Evolutionary conservation across 1,140 invertebrate genomes (phyloP), one percentile per base, ranked within the genome.

Genomic region (Pantala flavescens): DNA sequence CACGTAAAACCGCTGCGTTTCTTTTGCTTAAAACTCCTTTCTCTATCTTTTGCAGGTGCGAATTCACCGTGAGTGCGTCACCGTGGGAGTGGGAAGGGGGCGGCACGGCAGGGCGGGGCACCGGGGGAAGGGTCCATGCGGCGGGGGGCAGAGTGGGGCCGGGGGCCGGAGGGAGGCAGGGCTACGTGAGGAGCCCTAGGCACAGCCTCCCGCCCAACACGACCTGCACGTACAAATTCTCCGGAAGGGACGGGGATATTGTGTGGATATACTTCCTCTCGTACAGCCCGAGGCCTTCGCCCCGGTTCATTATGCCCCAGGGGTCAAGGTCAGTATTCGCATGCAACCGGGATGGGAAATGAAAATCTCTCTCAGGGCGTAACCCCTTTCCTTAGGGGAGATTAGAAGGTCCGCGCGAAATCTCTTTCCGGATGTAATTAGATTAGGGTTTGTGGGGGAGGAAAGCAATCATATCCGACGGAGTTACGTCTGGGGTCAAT

Each of bases 261-360:
- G 88, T 96, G 23, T 96, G 94, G 93, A 85, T 95, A 55, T 94
- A 93, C 80, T 95, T 95, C 80, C 87, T 92, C 71, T 93, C 91
- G 73, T 94, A 93, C 82, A 89, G 77, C 7, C 77, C 49, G 16
- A 16, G 49, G 49, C 49, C 49, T 76, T 19, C 71, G 42, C 49
- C 49, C 49, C 49, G 49, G 16, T 63, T 63, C 49, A 63, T 63
- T 63, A 63, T 63, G 49, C 49, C 49, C 49, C 49, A 63, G 49
- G 49, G 49, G 49, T 63, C 49, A 63, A 63, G 49, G 49, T 63
- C 49, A 63, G 49, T 63, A 5, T 12, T 63, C 49, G n/a, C 12
- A 63, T 7, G 49, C 49, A 63, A 63, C 12, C 3, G 49, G 49
- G 12, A 21, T 3, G 12, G 49, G 49, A 36, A 36, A 36, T 36